A percentile compares a stretch with the other conserved stretches of the same genome.
phyloP scores from a whole-genome alignment of 2,113 vertebrate genomes.

The Phyllostomus discolor region DNA sequence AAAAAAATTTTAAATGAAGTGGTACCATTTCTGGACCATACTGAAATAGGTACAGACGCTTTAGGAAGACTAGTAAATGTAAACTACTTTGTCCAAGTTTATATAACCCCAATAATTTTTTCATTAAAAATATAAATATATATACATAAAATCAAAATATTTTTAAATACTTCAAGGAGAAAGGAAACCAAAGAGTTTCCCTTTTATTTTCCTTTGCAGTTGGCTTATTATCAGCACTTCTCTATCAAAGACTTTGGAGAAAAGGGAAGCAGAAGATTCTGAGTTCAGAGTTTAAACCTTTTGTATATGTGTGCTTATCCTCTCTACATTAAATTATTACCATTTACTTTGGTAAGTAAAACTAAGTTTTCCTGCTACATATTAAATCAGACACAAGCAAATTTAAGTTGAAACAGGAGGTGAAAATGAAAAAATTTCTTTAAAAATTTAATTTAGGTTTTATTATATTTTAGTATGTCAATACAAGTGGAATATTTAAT shows the following conservation, averaged over 20 bases:
- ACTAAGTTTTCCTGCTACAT: background rate
- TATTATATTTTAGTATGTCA: background rate
- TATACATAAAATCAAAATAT: background rate
- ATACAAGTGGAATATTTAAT: conserved; percentile 11
- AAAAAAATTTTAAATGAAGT: background rate
- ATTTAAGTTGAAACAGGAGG: background rate
- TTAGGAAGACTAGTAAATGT: background rate
- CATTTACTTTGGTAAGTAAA: conserved; percentile 11
- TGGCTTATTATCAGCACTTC: background rate
- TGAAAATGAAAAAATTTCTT: background rate
- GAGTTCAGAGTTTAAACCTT: background rate
- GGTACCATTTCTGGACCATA: background rate
- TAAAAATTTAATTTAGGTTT: conserved; percentile 21
- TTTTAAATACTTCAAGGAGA: background rate
- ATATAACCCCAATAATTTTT: background rate
- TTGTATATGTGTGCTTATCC: background rate
- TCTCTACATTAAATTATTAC: background rate
- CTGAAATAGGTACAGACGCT: background rate
- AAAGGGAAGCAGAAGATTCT: background rate
- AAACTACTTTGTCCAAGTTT: background rate
- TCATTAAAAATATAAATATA: background rate
- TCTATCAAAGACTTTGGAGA: background rate
- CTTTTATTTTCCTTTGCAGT: background rate
- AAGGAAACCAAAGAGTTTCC: background rate
- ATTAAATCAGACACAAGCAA: background rate